Base-by-base conservation (phyloP, 2,113 vertebrate species). In the Sander lucioperca region DNA sequence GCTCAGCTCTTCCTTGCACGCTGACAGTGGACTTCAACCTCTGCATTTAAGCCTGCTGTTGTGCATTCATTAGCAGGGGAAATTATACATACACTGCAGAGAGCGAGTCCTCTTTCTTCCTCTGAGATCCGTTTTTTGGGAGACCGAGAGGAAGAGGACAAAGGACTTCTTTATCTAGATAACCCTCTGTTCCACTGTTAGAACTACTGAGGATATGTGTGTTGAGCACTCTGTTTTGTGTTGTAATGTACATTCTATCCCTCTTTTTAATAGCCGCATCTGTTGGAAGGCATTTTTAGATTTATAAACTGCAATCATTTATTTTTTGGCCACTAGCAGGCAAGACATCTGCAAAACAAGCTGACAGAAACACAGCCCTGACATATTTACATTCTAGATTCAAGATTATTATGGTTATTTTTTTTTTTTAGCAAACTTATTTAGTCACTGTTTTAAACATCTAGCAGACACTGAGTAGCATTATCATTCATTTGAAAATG, bases 121-220 rank as follows among this genome's bases (percentile, higher is more conserved):
- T 79, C 47, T 61, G 45, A 65, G 30, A 69, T 65, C 67, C 27
- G 14, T 57, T 76, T 53, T 73, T 33, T 39, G 62, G 64, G 56
- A 51, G 59, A 86, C 59, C 58, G 16, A 59, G 25, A 59, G 12
- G 23, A 50, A 72, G n/a, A 47, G 25, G 45, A 77, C 36, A 59
- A 56, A 56, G 53, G 56, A 48, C 45, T 71, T 65, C 61, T 86
- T 88, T 87, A 84, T 83, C 25, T 36, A 47, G 85, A 72, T 77
- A 53, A 54, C 33, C 59, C 58, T 77, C 50, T 66, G 51, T 78
- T 88, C 23, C 43, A 74, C 61, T 70, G 67, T 64, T 66, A 79
- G 61, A 81, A n/a, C 43, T 51, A 79, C 66, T 53, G 50, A 50
- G 58, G 36, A 21, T 80, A 72, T 65, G 62, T 80, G 75, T 65